phyloP scores from a whole-genome alignment of 2,113 vertebrate genomes.

The Nymphicus hollandicus region DNA sequence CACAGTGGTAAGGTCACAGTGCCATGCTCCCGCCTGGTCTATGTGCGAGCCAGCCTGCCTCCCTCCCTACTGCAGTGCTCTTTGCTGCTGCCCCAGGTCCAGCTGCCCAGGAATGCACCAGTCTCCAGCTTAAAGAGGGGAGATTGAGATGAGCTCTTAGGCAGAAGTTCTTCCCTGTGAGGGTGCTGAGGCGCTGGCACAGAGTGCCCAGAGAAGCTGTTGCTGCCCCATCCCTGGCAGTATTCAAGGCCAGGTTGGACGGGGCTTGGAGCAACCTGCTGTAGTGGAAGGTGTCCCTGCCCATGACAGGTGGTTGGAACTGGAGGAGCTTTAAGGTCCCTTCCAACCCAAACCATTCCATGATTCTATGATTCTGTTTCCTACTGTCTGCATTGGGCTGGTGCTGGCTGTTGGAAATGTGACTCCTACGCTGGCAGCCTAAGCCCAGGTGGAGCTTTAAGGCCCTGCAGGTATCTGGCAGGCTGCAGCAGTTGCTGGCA shows the following conservation, averaged over 20 bases:
- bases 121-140: background rate
- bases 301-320: background rate
- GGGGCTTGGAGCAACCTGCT: too few species aligned
- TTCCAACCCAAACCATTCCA: background rate
- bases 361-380: background rate
- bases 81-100: background rate
- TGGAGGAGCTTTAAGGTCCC: background rate
- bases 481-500: background rate
- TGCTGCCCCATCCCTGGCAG: too few species aligned
- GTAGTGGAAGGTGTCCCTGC: too few species aligned
- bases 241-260: too few species aligned
- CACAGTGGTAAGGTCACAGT: accelerated
- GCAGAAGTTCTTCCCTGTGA: background rate
- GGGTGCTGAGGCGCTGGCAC: background rate
- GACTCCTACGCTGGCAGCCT: background rate
- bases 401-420: background rate
- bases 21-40: background rate
- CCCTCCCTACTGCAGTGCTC: background rate
- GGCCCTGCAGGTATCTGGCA: background rate
- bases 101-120: background rate
- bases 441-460: background rate
- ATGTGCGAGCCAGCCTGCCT: background rate
- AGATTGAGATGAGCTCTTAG: background rate
- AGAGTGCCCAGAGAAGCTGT: background rate
- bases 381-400: background rate